Base-by-base conservation (phyloP, 2,113 vertebrate genomes). In the Calyptomena viridis region DNA sequence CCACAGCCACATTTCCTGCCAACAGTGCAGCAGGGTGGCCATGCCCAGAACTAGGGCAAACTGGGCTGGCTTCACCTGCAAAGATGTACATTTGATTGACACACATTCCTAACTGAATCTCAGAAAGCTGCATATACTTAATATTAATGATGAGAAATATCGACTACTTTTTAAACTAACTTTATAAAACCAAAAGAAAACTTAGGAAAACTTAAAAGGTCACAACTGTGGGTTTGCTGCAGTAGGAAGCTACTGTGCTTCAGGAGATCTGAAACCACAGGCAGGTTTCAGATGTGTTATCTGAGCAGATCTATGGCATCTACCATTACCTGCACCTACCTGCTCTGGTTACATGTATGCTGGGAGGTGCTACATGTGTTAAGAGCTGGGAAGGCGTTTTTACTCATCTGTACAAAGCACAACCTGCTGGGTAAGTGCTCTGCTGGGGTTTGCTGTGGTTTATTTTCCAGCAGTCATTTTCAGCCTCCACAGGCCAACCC, bases 31-130 rank as follows among this genome's bases (percentile, higher is more conserved):
- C 66, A 82, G 40, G 44, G 47, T 4, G 4, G 55, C 39, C 46
- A 25, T 1, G 9, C 10, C 44, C 3, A 0, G 1, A 31, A 62
- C 8, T 1, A 49, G 67, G 77, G 71, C 44, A 85, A 76, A 73
- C 5, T 2, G 67, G 58, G 49, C 7, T 40, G 53, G 56, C 69
- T 67, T 72, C 74, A 60, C 24, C 53, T 82, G 46, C 31, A 24
- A 73, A 90, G 40, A 58, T 10, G 58, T 33, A 52, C 30, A 9
- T 53, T 74, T 37, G 27, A 24, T 40, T 60, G 47, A 67, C 0
- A 59, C 50, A 59, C 81, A 44, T 66, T 88, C 71, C 89, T 58
- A 35, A 49, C 24, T 47, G 42, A 46, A 64, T 25, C 78, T 84
- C 49, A 50, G 62, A 83, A 28, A 69, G 21, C 50, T 69, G 15